Evolutionary conservation across 2,797 vertebrate species (phyloP), one percentile per base, ranked within the genome.

Genomic region (Eospalax fontanierii): DNA sequence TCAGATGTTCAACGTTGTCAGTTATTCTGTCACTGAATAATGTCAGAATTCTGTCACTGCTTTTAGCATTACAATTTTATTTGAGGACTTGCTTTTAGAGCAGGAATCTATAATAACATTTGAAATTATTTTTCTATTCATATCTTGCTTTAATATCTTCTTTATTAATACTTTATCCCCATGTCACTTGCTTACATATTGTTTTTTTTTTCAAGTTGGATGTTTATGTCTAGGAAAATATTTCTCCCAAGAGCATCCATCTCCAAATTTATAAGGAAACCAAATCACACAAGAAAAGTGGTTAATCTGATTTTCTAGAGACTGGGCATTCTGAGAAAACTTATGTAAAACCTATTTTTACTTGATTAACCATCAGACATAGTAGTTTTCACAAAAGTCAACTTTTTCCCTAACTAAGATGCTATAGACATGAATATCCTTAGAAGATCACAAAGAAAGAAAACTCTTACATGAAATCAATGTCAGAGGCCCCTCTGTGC

Each of bases 321-420:
- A 21, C 38, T 15, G 10, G 12, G 14, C 68, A 76, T 78, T 82
- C 59, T 75, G 30, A 93, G 8, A 30, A 82, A 90, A 30, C 16
- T 95, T 85, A 76, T 11, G 4, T 33, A n/a, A 74, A 80, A 93
- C 15, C 33, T 82, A 68, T 86, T 92, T 86, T 91, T 89, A 78
- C 88, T 74, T 54, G 30, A 66, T 66, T 28, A 93, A 80, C 16
- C 4, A 78, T 18, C 35, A 57, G 76, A 50, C 24, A 35, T 6
- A 30, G 35, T 38, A 76, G 50, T 75, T 14, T 89, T 78, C 54
- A 88, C 14, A 5, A 68, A 21, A 65, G 30, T 10, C 33, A 85
- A 43, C 61, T 28, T 88, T 94, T 78, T 82, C 33, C 43, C 79
- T 70, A 65, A 46, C n/a, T 74, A 87, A n/a, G 70, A 16, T 35